A percentile compares a stretch with the other conserved stretches of the same genome.
Conservation (phyloP, 2,113 vertebrate species). For the Brienomyrus longianalis region DNA sequence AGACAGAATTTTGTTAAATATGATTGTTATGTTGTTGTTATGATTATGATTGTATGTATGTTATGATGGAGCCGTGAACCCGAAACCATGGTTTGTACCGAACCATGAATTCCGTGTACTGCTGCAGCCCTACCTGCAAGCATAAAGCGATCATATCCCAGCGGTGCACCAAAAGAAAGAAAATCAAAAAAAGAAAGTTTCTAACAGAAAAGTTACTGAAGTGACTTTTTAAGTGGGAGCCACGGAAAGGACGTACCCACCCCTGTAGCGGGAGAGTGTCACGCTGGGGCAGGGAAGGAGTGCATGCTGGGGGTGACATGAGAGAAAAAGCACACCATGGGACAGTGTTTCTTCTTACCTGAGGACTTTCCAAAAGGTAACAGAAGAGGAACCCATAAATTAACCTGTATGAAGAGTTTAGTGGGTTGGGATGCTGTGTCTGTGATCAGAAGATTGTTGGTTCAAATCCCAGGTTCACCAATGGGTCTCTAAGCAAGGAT, state of each 20-base stretch:
- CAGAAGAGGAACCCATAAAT: not conserved
- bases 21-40: not conserved
- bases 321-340: not conserved
- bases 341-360: not conserved
- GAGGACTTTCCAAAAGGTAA: not conserved
- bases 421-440: not conserved
- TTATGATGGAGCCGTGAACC: too few relatives aligned
- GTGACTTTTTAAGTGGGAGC: not conserved
- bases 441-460: not conserved
- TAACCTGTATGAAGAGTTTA: not conserved
- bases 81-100: not conserved
- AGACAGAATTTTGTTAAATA: not conserved
- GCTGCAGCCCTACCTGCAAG: not conserved
- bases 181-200: not conserved
- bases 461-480: not conserved
- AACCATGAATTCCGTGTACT: not conserved
- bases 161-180: not conserved
- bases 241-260: not conserved
- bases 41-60: too few relatives aligned
- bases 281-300: not conserved
- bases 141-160: not conserved
- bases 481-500: not conserved
- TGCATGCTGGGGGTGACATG: not conserved
- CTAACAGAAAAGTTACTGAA: not conserved
- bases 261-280: not conserved